Evolutionary conservation across 2,797 vertebrate species (phyloP), one percentile per base, ranked within the genome.

Genomic region (Apogon talboti): DNA sequence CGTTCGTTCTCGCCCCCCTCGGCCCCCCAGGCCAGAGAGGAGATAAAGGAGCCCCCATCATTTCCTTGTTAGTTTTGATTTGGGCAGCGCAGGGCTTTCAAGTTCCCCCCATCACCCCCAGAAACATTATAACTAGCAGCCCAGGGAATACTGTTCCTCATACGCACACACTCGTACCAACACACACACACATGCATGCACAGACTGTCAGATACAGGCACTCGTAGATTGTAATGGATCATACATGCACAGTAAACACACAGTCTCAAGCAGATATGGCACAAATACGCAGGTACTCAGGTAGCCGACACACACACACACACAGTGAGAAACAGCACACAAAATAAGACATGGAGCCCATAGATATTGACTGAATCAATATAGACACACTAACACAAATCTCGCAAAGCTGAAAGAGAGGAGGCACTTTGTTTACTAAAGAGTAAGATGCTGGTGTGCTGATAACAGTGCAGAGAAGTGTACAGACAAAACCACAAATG

Each of bases 71-170:
- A 96, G 96, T 95, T 96, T 95, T 96, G 94, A 95, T 95, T 96
- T 94, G 94, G 93, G 93, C 95, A 96, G 95, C 93, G 88, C 80
- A 93, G 88, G 94, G 95, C 96, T 97, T 97, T 96, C 95, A 96
- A 96, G 95, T 96, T 95, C 93, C 94, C 93, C 93, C 93, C 91
- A 96, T 96, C 95, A 96, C 96, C 96, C 96, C 94, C 94, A 96
- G 96, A 96, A 96, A 97, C 94, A 96, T 96, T 97, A 96, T 97
- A 97, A 97, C 95, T 96, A 97, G 95, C 95, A 96, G 95, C 95
- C 93, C 86, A 93, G 96, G 96, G 96, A 96, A 95, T 95, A 95
- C 90, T 88, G 89, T 87, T 89, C 82, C 87, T 83, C 77, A 37
- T 78, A 66, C 77, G 16, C 81, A 84, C 84, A 86, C 86, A 81